phyloP scores from a whole-genome alignment of 2,797 vertebrate species.

The Myotis vivesi region DNA sequence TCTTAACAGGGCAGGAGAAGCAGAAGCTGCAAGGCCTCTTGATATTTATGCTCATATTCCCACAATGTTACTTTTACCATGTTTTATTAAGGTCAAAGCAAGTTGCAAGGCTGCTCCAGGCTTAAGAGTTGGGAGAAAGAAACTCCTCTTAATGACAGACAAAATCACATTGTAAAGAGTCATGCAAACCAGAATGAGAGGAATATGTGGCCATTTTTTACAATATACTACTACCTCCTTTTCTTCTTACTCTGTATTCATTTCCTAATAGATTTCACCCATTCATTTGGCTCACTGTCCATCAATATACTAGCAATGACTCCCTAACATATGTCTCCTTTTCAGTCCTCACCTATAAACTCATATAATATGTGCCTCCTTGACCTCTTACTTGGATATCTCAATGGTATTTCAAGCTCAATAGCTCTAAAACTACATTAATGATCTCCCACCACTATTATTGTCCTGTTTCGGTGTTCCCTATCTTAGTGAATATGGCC shows the following conservation, averaged over 20 bases:
- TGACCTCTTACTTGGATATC: not conserved
- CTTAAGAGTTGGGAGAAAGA: not conserved
- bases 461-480: not conserved
- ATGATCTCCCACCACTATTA: not conserved
- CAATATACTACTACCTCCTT: not conserved
- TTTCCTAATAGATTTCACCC: not conserved
- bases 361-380: not conserved
- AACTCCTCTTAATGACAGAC: not conserved
- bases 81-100: not conserved
- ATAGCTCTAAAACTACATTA: not conserved
- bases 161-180: not conserved
- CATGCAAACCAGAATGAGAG: not conserved
- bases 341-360: not conserved
- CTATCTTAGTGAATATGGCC: not conserved
- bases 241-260: not conserved
- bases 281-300: not conserved
- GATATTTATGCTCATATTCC: not conserved
- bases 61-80: not conserved
- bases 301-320: not conserved
- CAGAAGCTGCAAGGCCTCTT: not conserved
- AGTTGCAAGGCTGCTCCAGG: not conserved
- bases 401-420: not conserved
- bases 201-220: not conserved
- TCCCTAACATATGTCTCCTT: not conserved
- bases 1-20: not conserved